Conservation (phyloP, 2,113 vertebrate species). For the Tetrao urogallus region DNA sequence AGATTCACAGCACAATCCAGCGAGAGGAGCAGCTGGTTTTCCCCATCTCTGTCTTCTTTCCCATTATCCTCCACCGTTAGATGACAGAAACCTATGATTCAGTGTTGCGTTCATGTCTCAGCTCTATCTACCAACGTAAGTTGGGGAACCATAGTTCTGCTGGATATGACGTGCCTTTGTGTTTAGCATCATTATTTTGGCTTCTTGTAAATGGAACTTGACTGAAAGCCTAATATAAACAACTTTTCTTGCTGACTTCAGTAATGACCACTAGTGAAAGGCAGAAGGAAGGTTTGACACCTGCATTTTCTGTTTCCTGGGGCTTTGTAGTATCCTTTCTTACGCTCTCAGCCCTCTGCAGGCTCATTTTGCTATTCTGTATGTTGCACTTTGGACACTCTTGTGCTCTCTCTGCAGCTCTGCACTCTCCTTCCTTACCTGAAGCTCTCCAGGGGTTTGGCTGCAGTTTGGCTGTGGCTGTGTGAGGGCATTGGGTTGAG, state of each 20-base stretch:
- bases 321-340: neutral
- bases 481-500: neutral
- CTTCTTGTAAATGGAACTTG: neutral
- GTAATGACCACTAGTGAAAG: neutral
- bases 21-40: constrained; percentile 44
- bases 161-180: constrained; percentile 2
- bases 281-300: neutral
- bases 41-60: constrained; percentile 31
- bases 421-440: neutral
- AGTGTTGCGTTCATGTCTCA: neutral
- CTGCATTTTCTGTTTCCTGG: neutral
- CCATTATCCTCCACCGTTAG: constrained; percentile 1
- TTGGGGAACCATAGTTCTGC: constrained; percentile 15
- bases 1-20: neutral
- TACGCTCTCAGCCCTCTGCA: neutral
- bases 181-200: constrained; percentile 13
- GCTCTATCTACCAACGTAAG: neutral
- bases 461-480: neutral
- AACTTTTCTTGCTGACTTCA: neutral
- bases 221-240: constrained; percentile 25
- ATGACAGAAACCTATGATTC: constrained; percentile 41
- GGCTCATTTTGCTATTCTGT: neutral
- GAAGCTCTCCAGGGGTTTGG: neutral
- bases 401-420: neutral
- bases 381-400: neutral